These are phyloP conservation scores for Choristoneura fumiferana DNA, from an alignment of 1,140 invertebrate species.

Conservation along the genomic window DNA sequence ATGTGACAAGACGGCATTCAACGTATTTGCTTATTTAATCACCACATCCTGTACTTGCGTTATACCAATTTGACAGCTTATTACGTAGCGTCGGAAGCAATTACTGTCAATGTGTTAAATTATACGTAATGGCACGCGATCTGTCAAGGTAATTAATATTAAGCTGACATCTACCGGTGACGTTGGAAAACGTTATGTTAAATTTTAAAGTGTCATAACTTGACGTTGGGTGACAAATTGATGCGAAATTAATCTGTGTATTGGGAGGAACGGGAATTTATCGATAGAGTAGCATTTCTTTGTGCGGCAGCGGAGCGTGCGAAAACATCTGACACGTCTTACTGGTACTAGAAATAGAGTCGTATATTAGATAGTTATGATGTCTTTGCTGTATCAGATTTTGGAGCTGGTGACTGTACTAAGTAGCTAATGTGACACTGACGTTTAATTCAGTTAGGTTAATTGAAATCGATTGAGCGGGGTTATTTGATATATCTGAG, in stretches of 20 bases:
- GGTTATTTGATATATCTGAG: too few relatives aligned
- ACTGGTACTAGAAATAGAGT: too few relatives aligned
- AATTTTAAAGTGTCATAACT: background rate
- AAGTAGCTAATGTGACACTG: too few relatives aligned
- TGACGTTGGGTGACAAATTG: background rate
- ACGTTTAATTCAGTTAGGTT: too few relatives aligned
- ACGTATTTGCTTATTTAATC: background rate
- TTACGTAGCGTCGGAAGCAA: conserved; percentile 5
- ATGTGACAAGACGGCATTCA: too few relatives aligned
- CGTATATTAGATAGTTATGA: too few relatives aligned
- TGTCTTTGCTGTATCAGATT: too few relatives aligned
- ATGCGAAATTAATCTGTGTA: background rate
- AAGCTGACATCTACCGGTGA: background rate
- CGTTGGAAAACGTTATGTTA: conserved; percentile 1
- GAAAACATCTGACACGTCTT: too few relatives aligned
- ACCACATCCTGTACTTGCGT: conserved; percentile 9
- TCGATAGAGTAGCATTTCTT: too few relatives aligned
- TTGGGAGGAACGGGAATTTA: background rate
- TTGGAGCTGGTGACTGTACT: too few relatives aligned
- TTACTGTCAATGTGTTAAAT: conserved; percentile 16
- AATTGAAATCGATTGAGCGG: too few relatives aligned
- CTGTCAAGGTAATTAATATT: conserved; percentile 14
- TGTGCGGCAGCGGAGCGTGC: too few relatives aligned
- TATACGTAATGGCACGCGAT: conserved; percentile 13
- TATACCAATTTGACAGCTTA: conserved; percentile 15